Base-by-base conservation (phyloP, 2,888 invertebrate species). In the Luperina nickerlii region DNA sequence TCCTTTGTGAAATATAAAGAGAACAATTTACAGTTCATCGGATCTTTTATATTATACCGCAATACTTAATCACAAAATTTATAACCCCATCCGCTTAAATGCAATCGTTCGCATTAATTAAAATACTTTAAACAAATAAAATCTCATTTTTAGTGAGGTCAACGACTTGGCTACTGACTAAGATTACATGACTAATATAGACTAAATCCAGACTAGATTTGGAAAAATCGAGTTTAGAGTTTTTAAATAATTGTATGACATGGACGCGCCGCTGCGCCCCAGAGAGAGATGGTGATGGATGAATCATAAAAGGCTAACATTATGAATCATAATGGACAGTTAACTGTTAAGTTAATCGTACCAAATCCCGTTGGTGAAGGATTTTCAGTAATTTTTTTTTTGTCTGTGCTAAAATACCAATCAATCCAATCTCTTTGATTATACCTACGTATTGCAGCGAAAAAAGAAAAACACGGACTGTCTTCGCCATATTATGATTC, bases 81-180 rank as follows among this genome's bases (percentile, higher is more conserved):
- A 84, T 74, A 54, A 87, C 27, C 72, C 57, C 72, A 80, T 87
- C 87, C 82, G 76, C 48, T 79, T 42, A 81, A 70, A 87, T 87
- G 87, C 89, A 84, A 62, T 65, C 84, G 38, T 68, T 79, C 45
- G 73, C 73, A 84, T 89, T 81, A 76, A 87, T 87, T 89, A 84
- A 80, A 78, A 70, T 78, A 67, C 63, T 78, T 75, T 18, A 76
- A 87, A 84, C 78, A 87, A 81, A 85, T 84, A 88, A 79, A 81
- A 76, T 42, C 32, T 42, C 38, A 66, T 42, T 67, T 76, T 70
- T 32, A 7, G 67, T 48, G 11, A 70, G 67, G 79, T 87, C 77
- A 87, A 66, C 8, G 75, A 84, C 74, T 13, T 63, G 0, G 32
- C 87, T 84, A 83, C 71, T 32, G 83, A 66, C 68, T 75, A 15